Evolutionary conservation across 2,888 invertebrate genomes (phyloP), one percentile per base, ranked within the genome.

Genomic region (Erynnis tages): DNA sequence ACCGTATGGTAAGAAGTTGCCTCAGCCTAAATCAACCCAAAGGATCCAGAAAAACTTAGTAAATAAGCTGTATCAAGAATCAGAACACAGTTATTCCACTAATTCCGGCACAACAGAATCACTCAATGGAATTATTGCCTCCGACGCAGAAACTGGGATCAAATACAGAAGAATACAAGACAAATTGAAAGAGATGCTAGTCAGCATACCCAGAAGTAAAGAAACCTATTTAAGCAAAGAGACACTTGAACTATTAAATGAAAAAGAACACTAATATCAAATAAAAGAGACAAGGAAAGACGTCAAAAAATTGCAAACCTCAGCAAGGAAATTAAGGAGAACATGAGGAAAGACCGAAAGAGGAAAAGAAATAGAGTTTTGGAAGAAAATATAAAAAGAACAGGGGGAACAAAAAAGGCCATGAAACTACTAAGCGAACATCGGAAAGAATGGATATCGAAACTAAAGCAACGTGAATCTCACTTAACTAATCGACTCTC

Each of bases 171-270:
- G 7, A 19, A 8, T n/a, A 10, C 17, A n/a, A 35, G 17, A 17
- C 1, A 35, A 17, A 35, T 2, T 10, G n/a, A 35, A 17, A 3
- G 11, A 1, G 6, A 32, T 14, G n/a, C n/a, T n/a, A n/a, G n/a
- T n/a, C n/a, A n/a, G n/a, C 8, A 13, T 13, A 7, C 8, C 1
- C 4, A 29, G 29, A 11, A 2, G 5, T 11, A 29, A 29, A 29
- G 10, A n/a, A n/a, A n/a, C n/a, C n/a, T n/a, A n/a, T n/a, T 29
- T 32, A 13, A 32, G 30, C 27, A 52, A 53, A 8, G 35, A 6
- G 13, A 32, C 30, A 13, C 13, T 32, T 1, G 13, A 32, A 4
- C 14, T 32, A 1, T 32, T 1, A 13, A 32, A 6, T 7, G 13
- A 13, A 32, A 14, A 32, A 32, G 7, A 32, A 7, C 7, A 32